Evolutionary conservation across 1,140 invertebrate species (phyloP).

Genomic region (Drosophila varians): DNA sequence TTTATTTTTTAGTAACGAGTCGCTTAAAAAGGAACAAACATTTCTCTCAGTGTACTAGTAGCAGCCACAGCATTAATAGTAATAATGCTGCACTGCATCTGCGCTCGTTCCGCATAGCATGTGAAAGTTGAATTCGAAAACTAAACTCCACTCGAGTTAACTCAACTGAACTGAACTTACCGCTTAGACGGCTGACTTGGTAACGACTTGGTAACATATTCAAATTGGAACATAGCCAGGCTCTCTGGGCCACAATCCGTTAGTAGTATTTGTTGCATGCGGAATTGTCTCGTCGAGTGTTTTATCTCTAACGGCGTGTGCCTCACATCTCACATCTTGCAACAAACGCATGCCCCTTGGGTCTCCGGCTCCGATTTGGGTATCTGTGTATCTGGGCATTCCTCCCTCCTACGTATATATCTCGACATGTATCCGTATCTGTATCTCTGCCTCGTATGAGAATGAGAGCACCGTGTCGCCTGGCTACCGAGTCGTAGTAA

Average conservation of each 20-base stretch:
- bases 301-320: conserved; percentile 36
- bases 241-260: conserved; percentile 1
- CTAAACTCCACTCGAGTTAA: conserved; percentile 16
- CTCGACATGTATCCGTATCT: neutral
- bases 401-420: neutral
- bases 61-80: conserved; percentile 29
- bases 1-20: too few relatives aligned
- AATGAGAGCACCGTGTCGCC: conserved; percentile 64
- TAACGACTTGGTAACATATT: conserved; percentile 36
- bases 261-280: conserved; percentile 34
- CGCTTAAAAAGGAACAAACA: neutral
- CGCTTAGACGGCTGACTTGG: conserved; percentile 20
- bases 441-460: conserved; percentile 46
- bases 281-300: conserved; percentile 54
- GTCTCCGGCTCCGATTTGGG: neutral
- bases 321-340: conserved; percentile 47
- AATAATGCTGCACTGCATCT: conserved; percentile 64
- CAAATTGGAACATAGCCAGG: conserved; percentile 66
- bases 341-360: conserved; percentile 16
- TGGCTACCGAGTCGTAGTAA: conserved; percentile 9
- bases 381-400: neutral
- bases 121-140: conserved; percentile 67
- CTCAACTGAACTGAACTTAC: conserved; percentile 14
- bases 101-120: conserved; percentile 49
- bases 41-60: conserved; percentile 1